Base-by-base conservation (phyloP, 2,113 vertebrate genomes). In the Oceanodroma tethys region DNA sequence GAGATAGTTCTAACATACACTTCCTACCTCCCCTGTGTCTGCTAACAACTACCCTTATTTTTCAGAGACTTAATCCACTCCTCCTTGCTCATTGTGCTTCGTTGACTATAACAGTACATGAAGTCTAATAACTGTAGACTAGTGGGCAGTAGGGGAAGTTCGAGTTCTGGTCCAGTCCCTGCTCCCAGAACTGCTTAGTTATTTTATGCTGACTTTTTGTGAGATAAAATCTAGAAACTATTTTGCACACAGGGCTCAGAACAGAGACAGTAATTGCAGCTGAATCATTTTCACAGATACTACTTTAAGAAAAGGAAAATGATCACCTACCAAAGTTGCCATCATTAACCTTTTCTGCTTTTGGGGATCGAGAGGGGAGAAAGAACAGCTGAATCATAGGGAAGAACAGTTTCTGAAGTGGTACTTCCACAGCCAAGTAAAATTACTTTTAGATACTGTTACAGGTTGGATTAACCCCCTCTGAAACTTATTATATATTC, bases 291-390 rank as follows among this genome's bases (percentile, higher is more conserved):
- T 91, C 71, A 90, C 36, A 83, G 79, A 80, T 76, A 53, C 25
- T 52, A 26, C 58, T 81, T 86, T 48, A 86, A 56, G 68, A 90
- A 92, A 90, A 88, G 42, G 53, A 87, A 95, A 80, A 84, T 42
- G 2, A 93, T 91, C 38, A 58, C 78, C 55, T 87, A 67, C 60
- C 17, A 26, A 87, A 86, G 71, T 47, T 89, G 38, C 80, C 84
- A 74, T 89, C 90, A 91, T 95, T 96, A 97, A 93, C 83, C 83
- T 95, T 86, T 95, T 89, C 81, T 81, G 30, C 62, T 94, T 87
- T 93, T 21, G 30, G 43, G 63, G 56, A 48, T 85, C 3, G 6
- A 91, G 43, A 84, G 52, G 20, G 21, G 23, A 84, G 52, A 89
- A 95, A 70, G 67, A 90, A 82, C 7, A 42, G 53, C 63, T 74